A percentile compares a stretch with the other conserved stretches of the same genome.
These are phyloP conservation scores for Albula glossodonta DNA, from an alignment of 2,113 vertebrate species.

Conservation along the genomic window DNA sequence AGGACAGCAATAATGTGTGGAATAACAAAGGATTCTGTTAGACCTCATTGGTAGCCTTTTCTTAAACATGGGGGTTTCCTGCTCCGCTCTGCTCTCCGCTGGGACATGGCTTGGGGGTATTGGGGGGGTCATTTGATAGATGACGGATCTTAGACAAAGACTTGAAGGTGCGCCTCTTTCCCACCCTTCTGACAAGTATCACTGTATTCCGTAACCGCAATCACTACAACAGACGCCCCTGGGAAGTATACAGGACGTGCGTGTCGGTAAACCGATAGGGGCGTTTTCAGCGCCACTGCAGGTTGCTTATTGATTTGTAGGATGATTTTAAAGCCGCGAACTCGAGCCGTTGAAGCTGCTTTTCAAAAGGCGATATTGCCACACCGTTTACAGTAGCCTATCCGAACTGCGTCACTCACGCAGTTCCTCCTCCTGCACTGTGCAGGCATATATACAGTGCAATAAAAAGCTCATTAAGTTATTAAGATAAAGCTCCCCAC, in stretches of 20 bases:
- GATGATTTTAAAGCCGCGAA: background rate
- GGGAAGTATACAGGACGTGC: slow-evolving; percentile 21
- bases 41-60: slow-evolving; percentile 56
- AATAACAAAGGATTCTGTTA: slow-evolving; percentile 68
- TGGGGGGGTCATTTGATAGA: slow-evolving; percentile 24
- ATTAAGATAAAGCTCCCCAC: slow-evolving; percentile 2
- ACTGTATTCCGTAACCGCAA: slow-evolving; percentile 24
- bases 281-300: background rate
- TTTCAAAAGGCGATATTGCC: background rate
- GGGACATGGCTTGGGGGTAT: slow-evolving; percentile 17
- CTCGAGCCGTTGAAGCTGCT: background rate
- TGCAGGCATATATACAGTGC: background rate
- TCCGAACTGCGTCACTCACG: background rate
- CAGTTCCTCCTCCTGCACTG: background rate
- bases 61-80: background rate
- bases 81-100: slow-evolving; percentile 1
- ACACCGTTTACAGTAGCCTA: too few species aligned
- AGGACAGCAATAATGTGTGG: slow-evolving; percentile 31
- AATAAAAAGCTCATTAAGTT: slow-evolving; percentile 22
- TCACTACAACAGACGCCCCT: slow-evolving; percentile 37
- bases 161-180: background rate
- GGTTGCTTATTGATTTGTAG: background rate
- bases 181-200: background rate
- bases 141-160: slow-evolving; percentile 24
- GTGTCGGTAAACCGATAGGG: slow-evolving; percentile 29